These are phyloP conservation scores for Zele albiditarsus DNA, from an alignment of 2,888 invertebrate genomes.

Conservation along the genomic window DNA sequence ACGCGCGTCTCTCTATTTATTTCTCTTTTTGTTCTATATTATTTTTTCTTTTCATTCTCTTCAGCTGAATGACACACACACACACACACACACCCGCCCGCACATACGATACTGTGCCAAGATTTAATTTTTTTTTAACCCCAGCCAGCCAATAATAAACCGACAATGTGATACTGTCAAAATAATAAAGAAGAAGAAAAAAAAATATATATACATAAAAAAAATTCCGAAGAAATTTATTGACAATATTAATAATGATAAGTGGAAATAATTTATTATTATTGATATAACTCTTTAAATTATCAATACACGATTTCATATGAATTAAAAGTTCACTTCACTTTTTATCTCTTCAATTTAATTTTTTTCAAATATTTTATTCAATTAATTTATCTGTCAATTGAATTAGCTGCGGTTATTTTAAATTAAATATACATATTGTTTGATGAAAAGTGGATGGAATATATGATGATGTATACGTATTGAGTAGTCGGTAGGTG, in stretches of 20 bases:
- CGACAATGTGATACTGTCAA: too few species aligned
- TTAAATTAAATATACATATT: background rate
- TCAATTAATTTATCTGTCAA: background rate
- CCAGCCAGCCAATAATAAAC: too few species aligned
- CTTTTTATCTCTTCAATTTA: background rate
- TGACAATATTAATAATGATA: too few species aligned
- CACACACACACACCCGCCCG: too few species aligned
- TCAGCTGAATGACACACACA: slow-evolving; percentile 21
- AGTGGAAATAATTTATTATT: too few species aligned
- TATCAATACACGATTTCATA: too few species aligned
- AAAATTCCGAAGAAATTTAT: too few species aligned
- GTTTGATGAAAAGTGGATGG: background rate
- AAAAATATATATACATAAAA: too few species aligned
- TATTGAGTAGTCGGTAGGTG: background rate
- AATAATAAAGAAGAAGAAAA: too few species aligned
- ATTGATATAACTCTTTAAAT: too few species aligned
- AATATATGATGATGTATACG: background rate
- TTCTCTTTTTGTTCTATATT: slow-evolving; percentile 21
- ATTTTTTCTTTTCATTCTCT: background rate
- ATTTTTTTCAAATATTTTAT: slow-evolving; percentile 13
- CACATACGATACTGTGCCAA: background rate
- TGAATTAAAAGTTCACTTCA: background rate
- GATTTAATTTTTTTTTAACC: background rate
- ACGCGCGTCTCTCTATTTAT: slow-evolving; percentile 27
- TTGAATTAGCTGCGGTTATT: background rate